phyloP scores from a whole-genome alignment of 2,888 invertebrate genomes.

The Mantis religiosa region DNA sequence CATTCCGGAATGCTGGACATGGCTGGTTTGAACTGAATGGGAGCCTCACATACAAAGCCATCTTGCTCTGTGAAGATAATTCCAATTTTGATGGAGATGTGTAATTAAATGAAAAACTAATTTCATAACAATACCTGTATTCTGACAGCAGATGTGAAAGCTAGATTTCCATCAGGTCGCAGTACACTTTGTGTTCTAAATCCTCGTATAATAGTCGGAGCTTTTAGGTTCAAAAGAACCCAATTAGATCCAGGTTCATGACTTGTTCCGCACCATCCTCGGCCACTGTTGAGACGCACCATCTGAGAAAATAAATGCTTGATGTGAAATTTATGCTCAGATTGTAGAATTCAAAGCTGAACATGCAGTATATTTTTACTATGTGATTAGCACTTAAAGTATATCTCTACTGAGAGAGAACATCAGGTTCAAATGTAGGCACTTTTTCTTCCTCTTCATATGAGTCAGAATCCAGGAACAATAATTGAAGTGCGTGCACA shows the following conservation, averaged over 20 bases:
- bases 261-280: slow-evolving; percentile 87
- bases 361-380: too few species aligned
- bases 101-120: neutral
- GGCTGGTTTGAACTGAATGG: too few species aligned
- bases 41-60: too few species aligned
- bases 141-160: slow-evolving; percentile 85
- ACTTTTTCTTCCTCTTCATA: too few species aligned
- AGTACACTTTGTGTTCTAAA: slow-evolving; percentile 87
- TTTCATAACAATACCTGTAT: slow-evolving; percentile 48
- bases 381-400: too few species aligned
- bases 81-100: neutral
- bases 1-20: too few species aligned
- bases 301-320: slow-evolving; percentile 51
- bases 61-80: too few species aligned
- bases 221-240: slow-evolving; percentile 81
- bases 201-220: slow-evolving; percentile 83
- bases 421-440: too few species aligned
- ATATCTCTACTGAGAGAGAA: too few species aligned
- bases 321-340: neutral
- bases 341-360: too few species aligned
- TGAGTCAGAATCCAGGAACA: too few species aligned
- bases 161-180: slow-evolving; percentile 74
- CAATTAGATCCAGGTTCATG: slow-evolving; percentile 84
- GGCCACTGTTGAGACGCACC: slow-evolving; percentile 75
- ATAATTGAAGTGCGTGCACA: too few species aligned